Evolutionary conservation across 2,888 invertebrate genomes (phyloP).

Genomic region (Monochamus alternatus): DNA sequence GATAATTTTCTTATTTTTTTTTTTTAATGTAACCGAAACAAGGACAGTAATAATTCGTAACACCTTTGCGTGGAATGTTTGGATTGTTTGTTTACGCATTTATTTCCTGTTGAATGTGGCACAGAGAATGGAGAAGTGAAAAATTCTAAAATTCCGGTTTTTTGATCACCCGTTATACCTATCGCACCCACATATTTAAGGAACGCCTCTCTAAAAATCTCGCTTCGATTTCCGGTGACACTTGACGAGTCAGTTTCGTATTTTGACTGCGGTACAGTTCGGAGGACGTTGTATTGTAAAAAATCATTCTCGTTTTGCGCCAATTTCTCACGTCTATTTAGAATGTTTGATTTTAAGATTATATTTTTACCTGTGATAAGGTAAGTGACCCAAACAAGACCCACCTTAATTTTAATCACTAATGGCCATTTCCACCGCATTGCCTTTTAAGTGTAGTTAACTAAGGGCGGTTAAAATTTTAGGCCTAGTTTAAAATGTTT

Average conservation of each 20-base stretch:
- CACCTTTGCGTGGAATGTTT: no score
- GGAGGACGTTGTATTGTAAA: background rate
- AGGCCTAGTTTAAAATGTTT: no score
- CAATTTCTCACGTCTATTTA: background rate
- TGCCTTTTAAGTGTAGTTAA: no score
- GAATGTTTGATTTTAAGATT: no score
- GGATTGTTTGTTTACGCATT: background rate
- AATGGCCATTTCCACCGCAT: no score
- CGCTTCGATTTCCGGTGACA: constrained; percentile 58
- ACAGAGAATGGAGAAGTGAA: background rate
- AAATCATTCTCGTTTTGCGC: background rate
- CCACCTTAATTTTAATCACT: no score
- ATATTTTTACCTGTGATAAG: no score
- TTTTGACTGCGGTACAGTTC: constrained; percentile 14
- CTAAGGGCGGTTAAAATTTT: no score
- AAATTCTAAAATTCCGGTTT: constrained; percentile 19
- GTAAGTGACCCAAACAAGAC: no score
- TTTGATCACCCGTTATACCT: constrained; percentile 25
- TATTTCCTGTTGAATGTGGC: constrained; percentile 7
- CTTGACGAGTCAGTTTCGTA: constrained; percentile 51
- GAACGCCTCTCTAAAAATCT: constrained; percentile 57
- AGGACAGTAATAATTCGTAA: no score
- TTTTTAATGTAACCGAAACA: background rate
- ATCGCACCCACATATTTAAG: constrained; percentile 48
- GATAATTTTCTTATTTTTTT: background rate